Evolutionary conservation across 2,797 vertebrate species (phyloP), one percentile per base, ranked within the genome.

Genomic region (Spinibarbus caldwelli): DNA sequence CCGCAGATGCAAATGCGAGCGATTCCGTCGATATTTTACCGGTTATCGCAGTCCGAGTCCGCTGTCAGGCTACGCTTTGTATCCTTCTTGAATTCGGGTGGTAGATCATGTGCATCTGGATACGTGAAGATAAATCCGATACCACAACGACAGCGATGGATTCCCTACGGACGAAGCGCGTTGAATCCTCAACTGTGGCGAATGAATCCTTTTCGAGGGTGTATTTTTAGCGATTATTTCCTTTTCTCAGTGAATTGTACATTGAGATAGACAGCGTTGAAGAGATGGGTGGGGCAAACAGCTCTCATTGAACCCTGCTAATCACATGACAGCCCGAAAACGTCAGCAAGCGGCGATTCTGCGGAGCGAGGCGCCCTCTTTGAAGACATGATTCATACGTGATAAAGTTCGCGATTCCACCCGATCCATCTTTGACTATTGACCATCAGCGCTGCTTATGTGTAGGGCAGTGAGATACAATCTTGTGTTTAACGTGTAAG

Each of bases 271-370:
- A 94, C 90, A 93, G 94, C 92, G 91, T 89, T 93, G 94, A 91
- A 89, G 93, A 95, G 95, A 93, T 93, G 96, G 97, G 96, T 96
- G 97, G 97, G 96, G 97, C 96, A 93, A 96, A 94, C 94, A 89
- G 94, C 95, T 93, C 96, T 93, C 95, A 93, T 95, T 95, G 97
- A 95, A 97, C 96, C 92, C 95, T 94, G 89, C 89, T 90, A 93
- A 94, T 97, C 96, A 97, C 96, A 95, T 97, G 96, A 97, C 91
- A 90, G 89, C 92, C 93, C 88, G 83, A 86, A 82, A 95, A 95
- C 95, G 95, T 96, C 95, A 96, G 93, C 92, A 92, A 92, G 90
- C 90, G 89, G 92, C 92, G 91, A 90, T 90, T 91, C 92, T 89
- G 92, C 92, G 92, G 92, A 91, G 92, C 90, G 93, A 94, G 94